These are phyloP conservation scores for Cebidichthys violaceus DNA, from an alignment of 2,113 vertebrate genomes.

Conservation along the genomic window DNA sequence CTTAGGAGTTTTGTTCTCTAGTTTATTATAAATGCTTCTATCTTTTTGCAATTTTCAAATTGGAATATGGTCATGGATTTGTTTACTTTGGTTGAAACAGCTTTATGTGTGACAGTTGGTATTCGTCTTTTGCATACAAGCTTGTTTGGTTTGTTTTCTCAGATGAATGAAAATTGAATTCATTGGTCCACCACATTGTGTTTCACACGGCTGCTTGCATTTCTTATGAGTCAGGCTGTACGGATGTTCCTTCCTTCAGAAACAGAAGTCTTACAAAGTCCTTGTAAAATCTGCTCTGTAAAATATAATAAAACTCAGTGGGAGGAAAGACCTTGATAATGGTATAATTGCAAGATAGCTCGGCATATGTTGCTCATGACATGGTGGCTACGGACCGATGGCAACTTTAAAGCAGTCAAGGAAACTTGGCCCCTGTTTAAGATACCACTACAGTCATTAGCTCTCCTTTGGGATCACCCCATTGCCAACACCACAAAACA, in stretches of 20 bases:
- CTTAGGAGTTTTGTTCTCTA: background rate
- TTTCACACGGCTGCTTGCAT: background rate
- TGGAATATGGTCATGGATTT: background rate
- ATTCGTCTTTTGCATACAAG: background rate
- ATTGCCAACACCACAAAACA: slow-evolving; percentile 79
- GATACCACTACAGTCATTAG: slow-evolving; percentile 82
- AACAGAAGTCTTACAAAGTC: slow-evolving; percentile 18
- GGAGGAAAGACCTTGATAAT: slow-evolving; percentile 76
- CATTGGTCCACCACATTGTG: background rate
- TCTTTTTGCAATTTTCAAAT: slow-evolving; percentile 16
- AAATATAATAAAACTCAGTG: slow-evolving; percentile 71
- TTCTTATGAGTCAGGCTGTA: no score
- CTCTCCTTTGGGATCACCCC: slow-evolving; percentile 75
- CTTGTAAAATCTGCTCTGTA: slow-evolving; percentile 47
- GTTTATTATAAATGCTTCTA: background rate
- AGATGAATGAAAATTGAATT: background rate
- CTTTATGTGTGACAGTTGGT: background rate
- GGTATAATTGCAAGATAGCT: slow-evolving; percentile 75
- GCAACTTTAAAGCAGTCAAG: slow-evolving; percentile 77
- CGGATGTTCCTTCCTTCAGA: slow-evolving; percentile 27
- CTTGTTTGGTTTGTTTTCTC: background rate
- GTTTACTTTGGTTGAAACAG: background rate
- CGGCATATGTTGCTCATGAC: slow-evolving; percentile 77
- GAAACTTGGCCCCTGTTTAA: slow-evolving; percentile 82
- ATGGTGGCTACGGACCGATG: slow-evolving; percentile 73